phyloP scores from a whole-genome alignment of 1,140 invertebrate genomes.

The Drosophila ironensis region DNA sequence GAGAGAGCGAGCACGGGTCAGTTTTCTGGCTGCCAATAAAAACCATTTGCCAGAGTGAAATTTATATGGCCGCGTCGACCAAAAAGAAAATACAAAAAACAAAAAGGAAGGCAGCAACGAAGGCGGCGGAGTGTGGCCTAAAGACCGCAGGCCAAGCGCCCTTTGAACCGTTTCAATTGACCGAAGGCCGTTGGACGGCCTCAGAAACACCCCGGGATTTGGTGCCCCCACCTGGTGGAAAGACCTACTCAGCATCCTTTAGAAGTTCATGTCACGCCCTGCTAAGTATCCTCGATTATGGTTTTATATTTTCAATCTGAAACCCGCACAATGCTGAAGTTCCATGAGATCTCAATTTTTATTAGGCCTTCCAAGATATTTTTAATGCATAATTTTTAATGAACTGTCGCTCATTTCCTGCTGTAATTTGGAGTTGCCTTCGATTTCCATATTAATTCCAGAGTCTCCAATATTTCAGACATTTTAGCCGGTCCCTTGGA shows the following conservation, averaged over 20 bases:
- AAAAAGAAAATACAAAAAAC: conserved; percentile 17
- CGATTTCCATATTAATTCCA: conserved; percentile 57
- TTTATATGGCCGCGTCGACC: conserved; percentile 74
- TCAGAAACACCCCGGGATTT: too few species aligned
- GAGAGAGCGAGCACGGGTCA: conserved; percentile 12
- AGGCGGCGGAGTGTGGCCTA: conserved; percentile 15
- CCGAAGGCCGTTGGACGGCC: conserved; percentile 17
- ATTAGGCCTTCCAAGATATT: too few species aligned
- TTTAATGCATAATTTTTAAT: too few species aligned
- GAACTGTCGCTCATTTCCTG: too few species aligned
- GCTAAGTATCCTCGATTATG: too few species aligned
- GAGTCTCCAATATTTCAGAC: conserved; percentile 47
- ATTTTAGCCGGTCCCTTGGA: not conserved
- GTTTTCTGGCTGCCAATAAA: conserved; percentile 66
- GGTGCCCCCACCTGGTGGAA: too few species aligned
- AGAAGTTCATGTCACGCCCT: too few species aligned
- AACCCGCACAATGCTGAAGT: too few species aligned
- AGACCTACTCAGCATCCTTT: too few species aligned
- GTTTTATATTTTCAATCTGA: too few species aligned
- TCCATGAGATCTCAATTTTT: too few species aligned
- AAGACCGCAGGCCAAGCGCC: conserved; percentile 42
- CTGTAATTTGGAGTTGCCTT: too few species aligned
- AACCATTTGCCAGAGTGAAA: conserved; percentile 77
- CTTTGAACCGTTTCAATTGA: conserved; percentile 77
- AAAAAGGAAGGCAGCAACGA: conserved; percentile 2